A percentile compares a stretch with the other conserved stretches of the same genome.
Conservation (phyloP, 30 jellyfish, hydroid and myxozoan species). For the Catostylus mosaicus region DNA sequence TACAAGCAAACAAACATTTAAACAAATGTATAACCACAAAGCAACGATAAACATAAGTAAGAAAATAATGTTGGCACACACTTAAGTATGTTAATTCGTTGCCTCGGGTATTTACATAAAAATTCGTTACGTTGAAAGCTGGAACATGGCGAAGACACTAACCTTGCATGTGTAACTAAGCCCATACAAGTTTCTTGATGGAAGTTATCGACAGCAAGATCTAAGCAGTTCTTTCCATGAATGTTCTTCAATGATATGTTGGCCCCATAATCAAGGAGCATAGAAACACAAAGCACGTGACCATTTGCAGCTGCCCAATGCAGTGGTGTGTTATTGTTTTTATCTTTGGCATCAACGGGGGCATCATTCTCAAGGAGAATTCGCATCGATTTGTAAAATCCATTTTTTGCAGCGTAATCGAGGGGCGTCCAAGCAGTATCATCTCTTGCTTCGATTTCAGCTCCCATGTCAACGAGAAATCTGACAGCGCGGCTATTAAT, state of each 20-base stretch:
- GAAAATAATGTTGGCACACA: too few relatives aligned
- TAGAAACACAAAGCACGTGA: conserved; percentile 77
- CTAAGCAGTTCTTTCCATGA: conserved; percentile 89
- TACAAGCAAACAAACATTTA: too few relatives aligned
- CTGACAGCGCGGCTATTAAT: conserved; percentile 56
- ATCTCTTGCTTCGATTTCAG: conserved; percentile 94
- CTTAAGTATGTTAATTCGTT: too few relatives aligned
- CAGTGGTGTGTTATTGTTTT: conserved; percentile 86
- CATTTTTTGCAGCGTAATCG: conserved; percentile 93
- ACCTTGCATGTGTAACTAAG: conserved; percentile 88
- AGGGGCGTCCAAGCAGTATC: conserved; percentile 97
- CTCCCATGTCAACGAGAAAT: conserved; percentile 87
- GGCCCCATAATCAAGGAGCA: conserved; percentile 88
- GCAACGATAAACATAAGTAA: too few relatives aligned
- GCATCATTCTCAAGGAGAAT: conserved; percentile 90
- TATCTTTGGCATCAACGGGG: conserved; percentile 91
- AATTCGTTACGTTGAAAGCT: too few relatives aligned
- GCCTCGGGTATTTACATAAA: too few relatives aligned
- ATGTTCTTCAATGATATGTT: conserved; percentile 63
- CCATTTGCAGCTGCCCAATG: conserved; percentile 95
- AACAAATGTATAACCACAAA: too few relatives aligned
- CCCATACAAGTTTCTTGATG: conserved; percentile 96
- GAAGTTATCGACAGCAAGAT: conserved; percentile 84
- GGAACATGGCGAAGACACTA: background rate
- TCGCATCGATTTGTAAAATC: conserved; percentile 70